Base-by-base conservation (phyloP, 2,888 invertebrate species). In the Acleris literana region DNA sequence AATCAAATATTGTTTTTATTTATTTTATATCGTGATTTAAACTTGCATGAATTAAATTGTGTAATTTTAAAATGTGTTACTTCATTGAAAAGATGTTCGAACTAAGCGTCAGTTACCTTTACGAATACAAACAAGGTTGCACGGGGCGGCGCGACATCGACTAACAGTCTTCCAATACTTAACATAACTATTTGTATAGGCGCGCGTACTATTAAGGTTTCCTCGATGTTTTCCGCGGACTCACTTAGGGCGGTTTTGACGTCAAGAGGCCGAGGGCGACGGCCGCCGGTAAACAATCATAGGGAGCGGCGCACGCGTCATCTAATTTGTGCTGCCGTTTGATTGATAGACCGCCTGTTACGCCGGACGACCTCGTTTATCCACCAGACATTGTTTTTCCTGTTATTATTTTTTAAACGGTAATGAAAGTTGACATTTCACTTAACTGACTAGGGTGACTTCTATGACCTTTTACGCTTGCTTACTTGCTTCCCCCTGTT, bases 301-400 rank as follows among this genome's bases (percentile, higher is more conserved):
- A 75, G 85, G 87, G 88, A 83, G 86, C 83, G 87, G 83, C 83
- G 82, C 83, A 83, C 82, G 85, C 86, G 87, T 88, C 88, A 89
- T 83, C 77, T 83, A 84, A 85, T 85, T 83, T 79, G 77, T 77
- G 72, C 71, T 72, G 74, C 76, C 69, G 78, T 78, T 86, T 89
- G 88, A 89, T 90, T 90, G 89, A 90, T 90, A 82, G 87, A 85
- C 86, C 84, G 85, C 85, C 84, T 84, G 86, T 83, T 85, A 85
- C 81, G 86, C 81, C 79, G 84, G 84, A 85, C 74, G 84, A 82
- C 84, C 85, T 88, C 84, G 82, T 87, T 87, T 80, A 81, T 78
- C 79, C 76, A 57, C 64, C 59, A 76, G 69, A 76, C 78, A 80
- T 84, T 85, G 84, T 83, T 85, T 83, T 81, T 76, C 69, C 76